These are phyloP conservation scores for Mizuhopecten yessoensis DNA, from an alignment of 1,140 invertebrate genomes.

Conservation along the genomic window DNA sequence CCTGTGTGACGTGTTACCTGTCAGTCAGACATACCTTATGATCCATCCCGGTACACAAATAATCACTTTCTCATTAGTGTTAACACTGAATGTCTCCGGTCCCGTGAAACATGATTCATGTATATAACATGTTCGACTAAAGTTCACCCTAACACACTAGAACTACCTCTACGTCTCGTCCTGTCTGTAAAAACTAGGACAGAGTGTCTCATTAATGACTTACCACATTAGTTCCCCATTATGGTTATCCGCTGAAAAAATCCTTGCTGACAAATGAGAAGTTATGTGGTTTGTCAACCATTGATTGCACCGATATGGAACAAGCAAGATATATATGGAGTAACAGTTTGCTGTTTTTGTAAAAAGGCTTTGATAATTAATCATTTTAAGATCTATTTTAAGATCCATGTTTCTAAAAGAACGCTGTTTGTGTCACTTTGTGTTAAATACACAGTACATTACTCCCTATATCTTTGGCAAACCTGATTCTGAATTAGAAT, in stretches of 20 bases:
- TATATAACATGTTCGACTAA: background rate
- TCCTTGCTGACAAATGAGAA: background rate
- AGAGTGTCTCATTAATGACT: background rate
- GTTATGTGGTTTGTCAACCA: background rate
- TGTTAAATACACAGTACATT: too few relatives aligned
- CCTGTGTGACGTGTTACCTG: background rate
- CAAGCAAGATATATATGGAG: too few relatives aligned
- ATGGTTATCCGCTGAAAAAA: background rate
- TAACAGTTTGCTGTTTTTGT: too few relatives aligned
- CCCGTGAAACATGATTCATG: conserved; percentile 26
- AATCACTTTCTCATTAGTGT: conserved; percentile 39
- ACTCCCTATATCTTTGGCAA: too few relatives aligned
- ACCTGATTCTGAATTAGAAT: too few relatives aligned
- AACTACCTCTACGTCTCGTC: background rate
- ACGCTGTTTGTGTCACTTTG: too few relatives aligned
- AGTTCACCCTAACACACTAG: background rate
- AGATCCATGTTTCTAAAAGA: too few relatives aligned
- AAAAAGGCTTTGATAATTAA: too few relatives aligned
- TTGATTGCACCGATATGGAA: too few relatives aligned
- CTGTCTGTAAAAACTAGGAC: conserved; percentile 21
- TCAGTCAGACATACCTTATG: background rate
- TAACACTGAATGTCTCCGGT: background rate
- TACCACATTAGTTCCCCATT: background rate
- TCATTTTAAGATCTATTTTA: too few relatives aligned
- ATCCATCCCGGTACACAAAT: background rate